phyloP scores from a whole-genome alignment of 2,113 vertebrate species.

The Turdus rufiventris region DNA sequence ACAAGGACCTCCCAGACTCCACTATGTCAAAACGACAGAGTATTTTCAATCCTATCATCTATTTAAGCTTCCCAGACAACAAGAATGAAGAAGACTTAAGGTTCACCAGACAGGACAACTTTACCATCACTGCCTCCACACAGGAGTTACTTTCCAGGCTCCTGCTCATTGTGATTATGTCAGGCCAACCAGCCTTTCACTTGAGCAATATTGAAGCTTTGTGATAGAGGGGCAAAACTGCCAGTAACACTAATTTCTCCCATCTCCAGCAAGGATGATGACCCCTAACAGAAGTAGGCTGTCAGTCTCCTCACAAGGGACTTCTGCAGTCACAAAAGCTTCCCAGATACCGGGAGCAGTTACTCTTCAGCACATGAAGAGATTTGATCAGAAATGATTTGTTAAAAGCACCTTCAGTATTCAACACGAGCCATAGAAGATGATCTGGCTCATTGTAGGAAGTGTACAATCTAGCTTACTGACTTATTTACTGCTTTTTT shows the following conservation, averaged over 20 bases:
- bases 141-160: background rate
- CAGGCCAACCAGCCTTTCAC: background rate
- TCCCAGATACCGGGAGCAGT: background rate
- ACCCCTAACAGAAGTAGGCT: background rate
- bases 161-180: background rate
- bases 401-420: background rate
- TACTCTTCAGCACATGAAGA: background rate
- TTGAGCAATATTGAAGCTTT: fast-evolving
- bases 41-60: background rate
- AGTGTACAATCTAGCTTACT: background rate
- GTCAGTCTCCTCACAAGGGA: background rate
- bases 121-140: background rate
- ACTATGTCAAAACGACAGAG: background rate
- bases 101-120: background rate
- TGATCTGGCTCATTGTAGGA: background rate
- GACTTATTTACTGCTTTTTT: background rate
- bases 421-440: background rate
- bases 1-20: background rate
- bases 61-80: background rate
- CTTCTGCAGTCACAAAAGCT: background rate
- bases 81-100: background rate
- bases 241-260: background rate
- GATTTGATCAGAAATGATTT: background rate
- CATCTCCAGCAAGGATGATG: background rate
- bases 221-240: background rate